Percentiles rank a stretch among this genome's conserved stretches.
Conservation (phyloP, 2,888 invertebrate genomes). For the Antheraea yamamai region DNA sequence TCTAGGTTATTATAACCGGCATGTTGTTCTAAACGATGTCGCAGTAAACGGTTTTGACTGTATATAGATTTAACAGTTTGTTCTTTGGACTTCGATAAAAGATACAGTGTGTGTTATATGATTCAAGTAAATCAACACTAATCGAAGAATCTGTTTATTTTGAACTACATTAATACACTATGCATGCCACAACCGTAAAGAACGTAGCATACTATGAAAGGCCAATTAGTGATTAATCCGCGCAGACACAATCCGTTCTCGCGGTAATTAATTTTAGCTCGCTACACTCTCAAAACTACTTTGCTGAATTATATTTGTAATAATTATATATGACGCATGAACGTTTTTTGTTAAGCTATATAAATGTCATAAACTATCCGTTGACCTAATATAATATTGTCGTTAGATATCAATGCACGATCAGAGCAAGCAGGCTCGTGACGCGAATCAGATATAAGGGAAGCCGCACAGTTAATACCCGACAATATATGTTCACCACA, state of each 20-base stretch:
- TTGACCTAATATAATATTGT: constrained; percentile 46
- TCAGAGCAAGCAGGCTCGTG: constrained; percentile 42
- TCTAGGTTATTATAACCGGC: too few species aligned
- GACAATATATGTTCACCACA: background rate
- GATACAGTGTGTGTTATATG: background rate
- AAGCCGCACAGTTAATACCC: constrained; percentile 7
- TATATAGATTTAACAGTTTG: background rate
- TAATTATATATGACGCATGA: background rate
- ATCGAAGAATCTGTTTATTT: background rate
- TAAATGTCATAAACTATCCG: constrained; percentile 28
- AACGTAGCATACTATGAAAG: background rate
- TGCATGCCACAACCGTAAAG: background rate
- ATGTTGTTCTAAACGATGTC: too few species aligned
- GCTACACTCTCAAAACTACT: background rate
- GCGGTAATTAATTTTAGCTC: constrained; percentile 13
- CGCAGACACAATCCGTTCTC: background rate
- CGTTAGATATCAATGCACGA: constrained; percentile 55
- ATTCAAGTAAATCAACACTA: background rate
- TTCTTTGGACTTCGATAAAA: background rate
- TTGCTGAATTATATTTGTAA: background rate
- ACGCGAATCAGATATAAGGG: constrained; percentile 48
- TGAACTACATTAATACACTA: background rate
- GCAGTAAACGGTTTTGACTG: too few species aligned
- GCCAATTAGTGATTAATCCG: constrained; percentile 15
- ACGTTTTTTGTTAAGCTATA: background rate